Evolutionary conservation across 1,140 invertebrate genomes (phyloP).

Genomic region (Drosophila varians): DNA sequence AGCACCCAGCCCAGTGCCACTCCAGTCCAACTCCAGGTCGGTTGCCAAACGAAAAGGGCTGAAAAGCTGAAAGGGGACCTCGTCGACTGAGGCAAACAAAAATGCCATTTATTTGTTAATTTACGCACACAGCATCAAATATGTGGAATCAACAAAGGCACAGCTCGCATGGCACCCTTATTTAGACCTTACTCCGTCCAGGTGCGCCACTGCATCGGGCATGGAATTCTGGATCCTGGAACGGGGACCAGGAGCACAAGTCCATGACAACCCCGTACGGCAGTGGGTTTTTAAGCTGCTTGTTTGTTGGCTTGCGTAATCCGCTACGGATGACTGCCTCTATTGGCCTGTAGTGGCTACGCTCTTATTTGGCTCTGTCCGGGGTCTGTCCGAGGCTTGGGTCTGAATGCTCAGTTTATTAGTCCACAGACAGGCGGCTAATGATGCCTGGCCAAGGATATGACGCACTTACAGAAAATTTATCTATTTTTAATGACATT

Average conservation of each 20-base stretch:
- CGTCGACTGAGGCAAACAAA: slow-evolving; percentile 34
- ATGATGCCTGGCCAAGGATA: slow-evolving; percentile 66
- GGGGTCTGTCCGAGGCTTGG: slow-evolving; percentile 17
- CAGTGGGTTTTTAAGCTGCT: slow-evolving; percentile 71
- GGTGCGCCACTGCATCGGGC: slow-evolving; percentile 17
- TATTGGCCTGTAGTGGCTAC: slow-evolving; percentile 45
- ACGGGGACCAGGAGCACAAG: neutral
- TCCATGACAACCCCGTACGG: slow-evolving; percentile 51
- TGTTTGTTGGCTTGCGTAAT: slow-evolving; percentile 79
- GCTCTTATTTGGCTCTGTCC: slow-evolving; percentile 3
- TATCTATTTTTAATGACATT: neutral
- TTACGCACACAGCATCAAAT: slow-evolving; percentile 76
- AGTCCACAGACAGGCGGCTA: slow-evolving; percentile 56
- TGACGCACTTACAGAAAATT: slow-evolving; percentile 13
- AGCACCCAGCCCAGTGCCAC: slow-evolving; percentile 47
- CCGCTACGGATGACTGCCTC: slow-evolving; percentile 53
- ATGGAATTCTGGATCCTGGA: neutral
- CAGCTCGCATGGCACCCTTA: slow-evolving; percentile 9
- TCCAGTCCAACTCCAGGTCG: slow-evolving; percentile 2
- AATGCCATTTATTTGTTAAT: slow-evolving; percentile 81
- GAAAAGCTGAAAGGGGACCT: neutral
- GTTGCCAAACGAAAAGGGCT: slow-evolving; percentile 39
- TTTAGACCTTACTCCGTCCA: slow-evolving; percentile 7
- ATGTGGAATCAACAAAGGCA: slow-evolving; percentile 67
- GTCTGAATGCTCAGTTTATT: slow-evolving; percentile 63